Evolutionary conservation across 2,797 vertebrate species (phyloP).

Genomic region (Taenioides sp.): DNA sequence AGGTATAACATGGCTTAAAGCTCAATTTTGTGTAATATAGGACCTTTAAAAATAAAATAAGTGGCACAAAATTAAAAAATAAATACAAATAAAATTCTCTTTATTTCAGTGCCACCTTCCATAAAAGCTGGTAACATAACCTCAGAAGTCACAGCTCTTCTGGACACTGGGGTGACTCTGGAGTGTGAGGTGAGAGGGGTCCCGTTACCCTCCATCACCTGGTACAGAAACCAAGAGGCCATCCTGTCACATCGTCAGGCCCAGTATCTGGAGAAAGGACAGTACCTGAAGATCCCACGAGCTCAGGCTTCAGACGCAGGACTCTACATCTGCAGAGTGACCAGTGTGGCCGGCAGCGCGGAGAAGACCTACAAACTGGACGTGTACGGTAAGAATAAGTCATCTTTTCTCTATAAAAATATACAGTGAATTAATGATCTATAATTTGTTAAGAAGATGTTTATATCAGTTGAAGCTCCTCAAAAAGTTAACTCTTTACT

Average conservation of each 20-base stretch:
- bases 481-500: too few species aligned
- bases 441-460: neutral
- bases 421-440: too few species aligned
- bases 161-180: constrained; percentile 82
- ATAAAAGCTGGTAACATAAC: constrained; percentile 91
- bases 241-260: constrained; percentile 81
- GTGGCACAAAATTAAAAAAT: too few species aligned
- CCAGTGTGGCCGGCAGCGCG: constrained; percentile 81
- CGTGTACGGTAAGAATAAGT: constrained; percentile 83
- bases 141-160: constrained; percentile 79
- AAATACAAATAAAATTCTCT: too few species aligned
- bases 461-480: neutral
- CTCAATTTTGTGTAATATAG: too few species aligned
- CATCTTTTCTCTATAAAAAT: neutral
- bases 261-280: constrained; percentile 86
- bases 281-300: constrained; percentile 85
- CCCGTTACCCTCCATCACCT: constrained; percentile 85
- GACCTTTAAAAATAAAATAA: too few species aligned
- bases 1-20: too few species aligned
- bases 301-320: constrained; percentile 85
- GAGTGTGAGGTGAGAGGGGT: constrained; percentile 91
- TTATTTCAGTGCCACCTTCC: constrained; percentile 78
- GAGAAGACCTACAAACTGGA: constrained; percentile 87
- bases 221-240: constrained; percentile 84
- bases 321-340: constrained; percentile 83